These are phyloP conservation scores for Phoenicopterus ruber DNA, from an alignment of 2,113 vertebrate species.

Conservation along the genomic window DNA sequence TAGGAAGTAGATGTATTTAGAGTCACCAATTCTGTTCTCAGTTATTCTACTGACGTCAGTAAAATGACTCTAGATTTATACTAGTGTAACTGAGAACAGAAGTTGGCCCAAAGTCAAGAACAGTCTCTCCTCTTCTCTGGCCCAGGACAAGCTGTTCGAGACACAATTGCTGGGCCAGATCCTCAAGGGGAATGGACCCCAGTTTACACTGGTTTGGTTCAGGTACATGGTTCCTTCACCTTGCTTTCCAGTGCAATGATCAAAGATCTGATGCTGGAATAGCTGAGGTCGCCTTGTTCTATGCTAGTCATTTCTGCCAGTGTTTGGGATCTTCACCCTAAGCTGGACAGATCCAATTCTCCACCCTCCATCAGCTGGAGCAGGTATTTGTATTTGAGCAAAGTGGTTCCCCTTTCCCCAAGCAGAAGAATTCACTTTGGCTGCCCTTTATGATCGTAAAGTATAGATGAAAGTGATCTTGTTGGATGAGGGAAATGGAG, in stretches of 20 bases:
- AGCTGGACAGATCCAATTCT: not conserved
- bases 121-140: constrained; percentile 18
- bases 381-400: not conserved
- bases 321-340: not conserved
- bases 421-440: not conserved
- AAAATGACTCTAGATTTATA: constrained; percentile 51
- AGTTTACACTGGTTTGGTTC: not conserved
- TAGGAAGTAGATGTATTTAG: not conserved
- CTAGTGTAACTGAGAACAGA: constrained; percentile 52
- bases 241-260: not conserved
- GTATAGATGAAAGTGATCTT: not conserved
- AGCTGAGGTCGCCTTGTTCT: not conserved
- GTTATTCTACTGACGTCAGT: constrained; percentile 53
- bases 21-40: constrained; percentile 50
- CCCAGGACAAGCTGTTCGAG: constrained; percentile 6
- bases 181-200: not conserved
- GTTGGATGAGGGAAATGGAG: not conserved
- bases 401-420: not conserved
- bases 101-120: constrained; percentile 44
- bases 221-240: not conserved
- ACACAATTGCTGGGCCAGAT: not conserved
- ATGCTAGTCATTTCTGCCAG: not conserved
- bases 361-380: not conserved
- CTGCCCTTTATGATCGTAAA: not conserved
- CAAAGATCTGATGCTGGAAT: not conserved